A percentile compares a stretch with the other conserved stretches of the same genome.
These are phyloP conservation scores for Drosophila mimica DNA, from an alignment of 2,888 invertebrate genomes.

Conservation along the genomic window DNA sequence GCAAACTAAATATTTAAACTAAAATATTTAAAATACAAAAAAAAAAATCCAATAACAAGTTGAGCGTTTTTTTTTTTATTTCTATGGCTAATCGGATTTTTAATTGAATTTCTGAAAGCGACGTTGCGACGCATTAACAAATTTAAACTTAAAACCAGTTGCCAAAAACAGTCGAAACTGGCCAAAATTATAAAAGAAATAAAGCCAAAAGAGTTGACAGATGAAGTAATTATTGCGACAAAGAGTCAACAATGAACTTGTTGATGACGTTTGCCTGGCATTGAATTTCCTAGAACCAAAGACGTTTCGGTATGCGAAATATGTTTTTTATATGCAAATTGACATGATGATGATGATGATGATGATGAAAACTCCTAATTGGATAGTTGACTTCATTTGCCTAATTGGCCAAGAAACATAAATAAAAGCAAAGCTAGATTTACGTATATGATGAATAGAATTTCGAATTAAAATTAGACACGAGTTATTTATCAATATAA, in stretches of 20 bases:
- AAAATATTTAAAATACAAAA: slow-evolving; percentile 6
- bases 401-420: slow-evolving; percentile 64
- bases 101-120: slow-evolving; percentile 63
- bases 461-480: slow-evolving; percentile 7
- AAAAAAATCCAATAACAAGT: slow-evolving; percentile 17
- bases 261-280: slow-evolving; percentile 69
- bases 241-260: slow-evolving; percentile 49
- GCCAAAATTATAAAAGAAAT: slow-evolving; percentile 17
- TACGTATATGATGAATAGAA: slow-evolving; percentile 11
- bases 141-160: slow-evolving; percentile 51
- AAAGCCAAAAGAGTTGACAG: slow-evolving; percentile 58
- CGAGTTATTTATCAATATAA: slow-evolving; percentile 6
- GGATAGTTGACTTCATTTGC: slow-evolving; percentile 69
- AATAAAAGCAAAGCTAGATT: slow-evolving; percentile 23
- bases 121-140: slow-evolving; percentile 11
- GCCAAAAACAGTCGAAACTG: slow-evolving; percentile 29
- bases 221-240: slow-evolving; percentile 61
- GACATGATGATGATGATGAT: slow-evolving; percentile 27
- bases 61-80: slow-evolving; percentile 8
- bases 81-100: slow-evolving; percentile 38
- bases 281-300: slow-evolving; percentile 50
- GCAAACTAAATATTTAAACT: slow-evolving; percentile 57
- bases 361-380: slow-evolving; percentile 59
- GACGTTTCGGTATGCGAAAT: slow-evolving; percentile 20
- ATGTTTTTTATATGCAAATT: slow-evolving; percentile 56